Percentiles rank a stretch among this genome's conserved stretches.
Evolutionary conservation across 1,140 invertebrate species (phyloP).

Genomic region (Bombus sylvicola): DNA sequence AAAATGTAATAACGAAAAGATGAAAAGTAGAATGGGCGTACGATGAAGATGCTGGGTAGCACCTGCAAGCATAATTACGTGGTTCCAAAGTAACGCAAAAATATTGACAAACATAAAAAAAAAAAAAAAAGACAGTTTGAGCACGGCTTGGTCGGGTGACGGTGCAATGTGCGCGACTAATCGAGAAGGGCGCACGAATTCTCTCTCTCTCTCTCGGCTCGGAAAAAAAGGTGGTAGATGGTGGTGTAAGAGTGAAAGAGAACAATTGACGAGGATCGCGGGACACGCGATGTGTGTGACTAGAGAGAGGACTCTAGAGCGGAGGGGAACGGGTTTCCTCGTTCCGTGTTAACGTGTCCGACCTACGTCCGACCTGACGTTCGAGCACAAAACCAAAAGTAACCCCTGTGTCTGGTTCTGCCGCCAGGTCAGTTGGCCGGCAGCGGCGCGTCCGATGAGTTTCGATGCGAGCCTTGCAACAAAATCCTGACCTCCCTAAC

Average conservation of each 20-base stretch:
- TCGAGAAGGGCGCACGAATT: constrained; percentile 73
- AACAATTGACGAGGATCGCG: constrained; percentile 36
- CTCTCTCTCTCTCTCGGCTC: constrained; percentile 48
- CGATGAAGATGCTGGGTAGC: constrained; percentile 52
- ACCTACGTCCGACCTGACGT: constrained; percentile 20
- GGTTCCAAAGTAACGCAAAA: constrained; percentile 62
- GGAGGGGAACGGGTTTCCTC: constrained; percentile 42
- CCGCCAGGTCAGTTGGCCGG: constrained; percentile 83
- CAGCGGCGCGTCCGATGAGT: constrained; percentile 87
- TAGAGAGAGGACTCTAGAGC: constrained; percentile 52
- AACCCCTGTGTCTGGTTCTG: constrained; percentile 82
- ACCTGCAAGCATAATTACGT: constrained; percentile 55
- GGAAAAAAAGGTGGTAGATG: constrained; percentile 55
- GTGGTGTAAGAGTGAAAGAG: constrained; percentile 63
- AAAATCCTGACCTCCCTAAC: constrained; percentile 92
- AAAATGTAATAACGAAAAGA: constrained; percentile 18
- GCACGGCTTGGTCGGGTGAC: constrained; percentile 81
- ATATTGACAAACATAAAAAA: constrained; percentile 43
- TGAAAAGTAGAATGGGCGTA: constrained; percentile 25
- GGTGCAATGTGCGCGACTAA: constrained; percentile 72
- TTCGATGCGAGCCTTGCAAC: constrained; percentile 94
- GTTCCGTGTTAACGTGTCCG: constrained; percentile 10
- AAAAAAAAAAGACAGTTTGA: constrained; percentile 71
- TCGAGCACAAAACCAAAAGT: constrained; percentile 73
- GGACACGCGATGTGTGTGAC: constrained; percentile 33